phyloP scores from a whole-genome alignment of 2,888 invertebrate genomes.

The Stomorhina lunata region DNA sequence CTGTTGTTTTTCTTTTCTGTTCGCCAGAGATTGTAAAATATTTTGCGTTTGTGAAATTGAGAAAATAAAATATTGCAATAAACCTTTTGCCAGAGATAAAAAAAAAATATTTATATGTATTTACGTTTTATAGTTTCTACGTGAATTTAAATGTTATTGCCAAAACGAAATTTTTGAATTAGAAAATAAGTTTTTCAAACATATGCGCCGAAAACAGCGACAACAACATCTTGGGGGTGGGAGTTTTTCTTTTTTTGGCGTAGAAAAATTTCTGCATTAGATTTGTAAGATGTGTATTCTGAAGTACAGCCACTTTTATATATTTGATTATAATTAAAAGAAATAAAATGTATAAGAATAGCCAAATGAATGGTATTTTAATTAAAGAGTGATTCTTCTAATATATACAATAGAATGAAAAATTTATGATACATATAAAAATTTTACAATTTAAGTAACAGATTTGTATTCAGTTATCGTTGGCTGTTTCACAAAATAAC shows the following conservation, averaged over 20 bases:
- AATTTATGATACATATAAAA: no score
- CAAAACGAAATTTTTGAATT: constrained; percentile 39
- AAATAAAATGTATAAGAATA: neutral
- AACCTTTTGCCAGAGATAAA: constrained; percentile 54
- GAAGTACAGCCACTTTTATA: neutral
- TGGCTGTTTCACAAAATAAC: no score
- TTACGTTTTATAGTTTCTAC: constrained; percentile 59
- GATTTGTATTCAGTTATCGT: no score
- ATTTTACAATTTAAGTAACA: no score
- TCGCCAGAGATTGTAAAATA: neutral
- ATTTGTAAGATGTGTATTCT: neutral
- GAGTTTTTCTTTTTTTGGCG: neutral
- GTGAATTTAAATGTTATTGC: constrained; percentile 55
- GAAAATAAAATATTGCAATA: constrained; percentile 54
- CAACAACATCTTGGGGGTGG: neutral
- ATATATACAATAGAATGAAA: no score
- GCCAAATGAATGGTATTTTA: neutral
- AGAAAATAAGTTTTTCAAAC: constrained; percentile 20
- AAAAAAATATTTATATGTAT: no score
- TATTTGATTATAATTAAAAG: neutral
- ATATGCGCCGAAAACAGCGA: constrained; percentile 12
- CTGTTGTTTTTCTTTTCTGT: neutral
- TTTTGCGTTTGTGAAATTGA: neutral
- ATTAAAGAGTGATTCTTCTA: no score
- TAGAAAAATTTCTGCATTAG: neutral